phyloP scores from a whole-genome alignment of 2,797 vertebrate genomes.

The Sandelia bainsii region DNA sequence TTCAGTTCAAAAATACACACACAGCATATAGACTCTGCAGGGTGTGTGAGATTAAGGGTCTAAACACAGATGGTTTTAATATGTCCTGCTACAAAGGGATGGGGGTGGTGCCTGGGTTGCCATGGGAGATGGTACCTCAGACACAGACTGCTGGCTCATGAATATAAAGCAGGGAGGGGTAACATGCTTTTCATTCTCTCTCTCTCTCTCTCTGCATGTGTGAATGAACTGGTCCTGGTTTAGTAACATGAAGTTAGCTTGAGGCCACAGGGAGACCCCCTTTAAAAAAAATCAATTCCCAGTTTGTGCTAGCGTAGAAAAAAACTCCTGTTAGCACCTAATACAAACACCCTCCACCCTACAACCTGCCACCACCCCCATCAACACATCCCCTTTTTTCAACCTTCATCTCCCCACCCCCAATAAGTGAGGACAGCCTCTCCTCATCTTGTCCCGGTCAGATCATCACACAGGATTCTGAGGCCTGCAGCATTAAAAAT shows the following conservation, averaged over 20 bases:
- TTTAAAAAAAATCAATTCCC: conserved; percentile 20
- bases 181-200: conserved; percentile 43
- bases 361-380: conserved; percentile 48
- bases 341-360: conserved; percentile 25
- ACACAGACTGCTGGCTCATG: conserved; percentile 72
- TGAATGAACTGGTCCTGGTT: conserved; percentile 66
- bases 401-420: conserved; percentile 35
- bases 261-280: conserved; percentile 64
- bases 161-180: conserved; percentile 75
- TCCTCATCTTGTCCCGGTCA: conserved; percentile 21
- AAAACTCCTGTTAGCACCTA: conserved; percentile 49
- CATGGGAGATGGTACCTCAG: conserved; percentile 72
- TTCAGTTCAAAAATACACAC: conserved; percentile 35
- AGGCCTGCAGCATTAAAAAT: background rate
- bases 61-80: conserved; percentile 80
- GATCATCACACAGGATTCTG: background rate
- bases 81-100: conserved; percentile 71
- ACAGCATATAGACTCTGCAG: conserved; percentile 54
- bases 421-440: background rate
- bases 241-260: conserved; percentile 61
- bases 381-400: conserved; percentile 18
- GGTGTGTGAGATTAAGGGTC: conserved; percentile 70
- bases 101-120: conserved; percentile 72
- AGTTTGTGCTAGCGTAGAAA: conserved; percentile 20
- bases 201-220: conserved; percentile 38